These are phyloP conservation scores for Pollenia amentaria DNA, from an alignment of 2,888 invertebrate species.

Conservation along the genomic window DNA sequence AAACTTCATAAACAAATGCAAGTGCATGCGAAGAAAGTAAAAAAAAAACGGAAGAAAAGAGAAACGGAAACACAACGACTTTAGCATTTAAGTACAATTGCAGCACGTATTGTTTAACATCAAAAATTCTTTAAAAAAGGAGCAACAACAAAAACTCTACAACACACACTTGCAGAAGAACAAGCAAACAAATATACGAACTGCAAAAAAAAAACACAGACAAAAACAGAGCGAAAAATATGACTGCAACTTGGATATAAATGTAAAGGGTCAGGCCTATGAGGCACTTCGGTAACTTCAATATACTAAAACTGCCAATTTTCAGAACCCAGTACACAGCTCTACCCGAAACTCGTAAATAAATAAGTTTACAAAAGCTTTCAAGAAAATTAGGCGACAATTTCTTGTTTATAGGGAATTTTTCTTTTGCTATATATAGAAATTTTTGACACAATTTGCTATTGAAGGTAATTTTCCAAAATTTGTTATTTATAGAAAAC, in stretches of 20 bases:
- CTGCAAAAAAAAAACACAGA: neutral
- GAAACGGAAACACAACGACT: slow-evolving; percentile 50
- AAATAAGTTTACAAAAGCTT: too few species aligned
- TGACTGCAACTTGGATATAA: neutral
- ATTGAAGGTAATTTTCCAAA: too few species aligned
- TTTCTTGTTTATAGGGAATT: too few species aligned
- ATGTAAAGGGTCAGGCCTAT: neutral
- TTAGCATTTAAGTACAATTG: slow-evolving; percentile 61
- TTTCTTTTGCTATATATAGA: too few species aligned
- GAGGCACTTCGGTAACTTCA: too few species aligned
- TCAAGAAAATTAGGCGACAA: too few species aligned
- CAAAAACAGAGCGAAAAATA: neutral
- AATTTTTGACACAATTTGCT: too few species aligned
- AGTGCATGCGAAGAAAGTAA: slow-evolving; percentile 39
- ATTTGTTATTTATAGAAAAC: too few species aligned
- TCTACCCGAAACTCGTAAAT: too few species aligned
- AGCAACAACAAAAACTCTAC: neutral
- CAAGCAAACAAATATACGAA: neutral
- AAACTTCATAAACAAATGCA: slow-evolving; percentile 42
- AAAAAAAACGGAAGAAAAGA: slow-evolving; percentile 30
- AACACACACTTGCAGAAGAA: neutral
- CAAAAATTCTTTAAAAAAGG: slow-evolving; percentile 12
- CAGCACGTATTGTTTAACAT: slow-evolving; percentile 65
- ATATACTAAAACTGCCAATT: too few species aligned
- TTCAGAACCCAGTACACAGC: too few species aligned